Base-by-base conservation (phyloP, 2,113 vertebrate genomes). In the Dipodomys spectabilis region DNA sequence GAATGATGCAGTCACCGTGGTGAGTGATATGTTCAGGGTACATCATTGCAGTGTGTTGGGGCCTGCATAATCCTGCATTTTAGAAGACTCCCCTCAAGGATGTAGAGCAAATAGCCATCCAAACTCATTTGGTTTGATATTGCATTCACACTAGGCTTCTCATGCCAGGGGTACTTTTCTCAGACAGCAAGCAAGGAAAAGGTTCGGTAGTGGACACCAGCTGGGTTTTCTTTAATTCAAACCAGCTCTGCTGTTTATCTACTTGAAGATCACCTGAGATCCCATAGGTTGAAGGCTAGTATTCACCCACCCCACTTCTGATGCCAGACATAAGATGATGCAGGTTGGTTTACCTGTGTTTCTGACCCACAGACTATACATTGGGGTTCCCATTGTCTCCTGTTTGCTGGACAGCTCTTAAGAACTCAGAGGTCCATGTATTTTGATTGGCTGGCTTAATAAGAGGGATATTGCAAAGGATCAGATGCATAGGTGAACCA, bases 1-100 rank as follows among this genome's bases (percentile, higher is more conserved):
- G 97, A 99, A 99, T 13, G 99, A 99, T 60, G 99, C 99, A 0
- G 98, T 99, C 96, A 99, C 99, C 86, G 99, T 99, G 99, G 99
- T 99, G 98, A 99, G 99, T 99, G 91, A 32, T 16, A 12, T 11
- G 30, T 39, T 28, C 32, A 53, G 2, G 6, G 67, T 44, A 28
- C 2, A 4, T 88, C 1, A 0, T 19, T 62, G 73, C 22, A 22
- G 19, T 74, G 0, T n/a, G 3, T 23, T 4, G 7, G 82, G 9
- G 20, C 45, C n/a, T 44, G 20, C 15, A 0, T 72, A 5, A n/a
- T 15, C 8, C 75, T 53, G 4, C 74, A 22, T 16, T 11, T 45
- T 30, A 35, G 30, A 20, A 62, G 68, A 27, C 15, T 75, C 16
- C 19, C 39, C 39, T 39, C 39, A 39, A 39, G 39, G 39, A 39